These are phyloP conservation scores for Discoglossus pictus DNA, from an alignment of 2,797 vertebrate species.

Conservation along the genomic window DNA sequence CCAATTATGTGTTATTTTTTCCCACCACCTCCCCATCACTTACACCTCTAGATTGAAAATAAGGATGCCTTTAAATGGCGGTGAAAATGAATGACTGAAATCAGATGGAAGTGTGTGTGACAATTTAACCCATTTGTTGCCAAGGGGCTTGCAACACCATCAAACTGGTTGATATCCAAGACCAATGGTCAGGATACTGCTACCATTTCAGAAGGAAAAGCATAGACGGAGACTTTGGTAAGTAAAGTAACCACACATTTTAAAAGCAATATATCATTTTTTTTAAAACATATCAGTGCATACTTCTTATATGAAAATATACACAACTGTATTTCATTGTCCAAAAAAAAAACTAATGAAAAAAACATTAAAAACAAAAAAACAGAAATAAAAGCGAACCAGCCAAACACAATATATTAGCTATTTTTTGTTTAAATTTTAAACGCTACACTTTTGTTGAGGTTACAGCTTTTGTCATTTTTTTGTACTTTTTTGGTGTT, in stretches of 20 bases:
- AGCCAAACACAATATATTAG: constrained; percentile 97
- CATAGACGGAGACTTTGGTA: constrained; percentile 93
- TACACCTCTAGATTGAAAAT: background rate
- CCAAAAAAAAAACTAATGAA: constrained; percentile 78
- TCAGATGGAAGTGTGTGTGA: constrained; percentile 13
- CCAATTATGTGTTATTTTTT: too few relatives aligned
- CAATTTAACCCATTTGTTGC: constrained; percentile 8
- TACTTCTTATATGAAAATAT: constrained; percentile 97
- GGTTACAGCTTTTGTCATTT: constrained; percentile 76
- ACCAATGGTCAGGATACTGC: constrained; percentile 47
- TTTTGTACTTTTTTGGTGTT: constrained; percentile 71
- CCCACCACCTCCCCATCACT: too few relatives aligned
- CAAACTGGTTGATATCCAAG: constrained; percentile 23
- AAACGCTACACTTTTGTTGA: constrained; percentile 83
- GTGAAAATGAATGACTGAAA: constrained; percentile 41
- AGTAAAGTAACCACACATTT: constrained; percentile 93
- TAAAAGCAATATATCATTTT: constrained; percentile 88
- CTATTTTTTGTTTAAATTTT: constrained; percentile 78
- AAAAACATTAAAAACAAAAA: constrained; percentile 72
- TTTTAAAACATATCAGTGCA: constrained; percentile 96
- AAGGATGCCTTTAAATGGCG: background rate
- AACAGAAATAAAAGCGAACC: constrained; percentile 87
- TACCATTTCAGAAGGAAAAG: constrained; percentile 73
- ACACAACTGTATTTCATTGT: constrained; percentile 95
- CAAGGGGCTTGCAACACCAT: constrained; percentile 1